Percentiles rank a stretch among this genome's conserved stretches.
phyloP scores from a whole-genome alignment of 2,888 invertebrate genomes.

The Ditula angustiorana region DNA sequence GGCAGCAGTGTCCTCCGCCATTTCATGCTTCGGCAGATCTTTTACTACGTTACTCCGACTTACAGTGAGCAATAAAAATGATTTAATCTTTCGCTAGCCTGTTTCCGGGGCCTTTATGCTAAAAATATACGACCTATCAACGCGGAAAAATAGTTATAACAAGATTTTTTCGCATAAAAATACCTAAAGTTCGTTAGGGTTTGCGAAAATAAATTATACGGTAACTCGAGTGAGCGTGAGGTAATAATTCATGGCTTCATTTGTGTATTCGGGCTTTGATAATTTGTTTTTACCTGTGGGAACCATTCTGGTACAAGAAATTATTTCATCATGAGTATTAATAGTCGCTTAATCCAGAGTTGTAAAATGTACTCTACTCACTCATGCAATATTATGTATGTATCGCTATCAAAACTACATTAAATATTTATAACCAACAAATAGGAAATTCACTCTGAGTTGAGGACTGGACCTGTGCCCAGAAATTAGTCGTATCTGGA shows the following conservation, averaged over 20 bases:
- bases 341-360: neutral
- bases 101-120: conserved; percentile 2
- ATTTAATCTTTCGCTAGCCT: neutral
- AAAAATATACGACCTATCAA: conserved; percentile 2
- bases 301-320: neutral
- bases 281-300: conserved; percentile 19
- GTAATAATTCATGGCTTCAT: conserved; percentile 18
- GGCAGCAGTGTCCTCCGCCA: neutral
- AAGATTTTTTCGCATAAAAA: conserved; percentile 14
- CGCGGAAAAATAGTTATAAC: conserved; percentile 5
- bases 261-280: conserved; percentile 20
- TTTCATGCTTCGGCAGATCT: neutral
- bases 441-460: too few relatives aligned
- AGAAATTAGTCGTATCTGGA: too few relatives aligned
- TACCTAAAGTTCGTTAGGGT: conserved; percentile 14
- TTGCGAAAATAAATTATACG: conserved; percentile 23
- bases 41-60: neutral
- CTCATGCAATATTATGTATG: too few relatives aligned
- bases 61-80: conserved; percentile 1
- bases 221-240: conserved; percentile 6
- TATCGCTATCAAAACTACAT: too few relatives aligned
- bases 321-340: conserved; percentile 26
- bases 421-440: too few relatives aligned
- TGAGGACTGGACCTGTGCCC: too few relatives aligned
- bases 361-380: too few relatives aligned